phyloP scores from a whole-genome alignment of 2,888 invertebrate species.

The Danaus chrysippus region DNA sequence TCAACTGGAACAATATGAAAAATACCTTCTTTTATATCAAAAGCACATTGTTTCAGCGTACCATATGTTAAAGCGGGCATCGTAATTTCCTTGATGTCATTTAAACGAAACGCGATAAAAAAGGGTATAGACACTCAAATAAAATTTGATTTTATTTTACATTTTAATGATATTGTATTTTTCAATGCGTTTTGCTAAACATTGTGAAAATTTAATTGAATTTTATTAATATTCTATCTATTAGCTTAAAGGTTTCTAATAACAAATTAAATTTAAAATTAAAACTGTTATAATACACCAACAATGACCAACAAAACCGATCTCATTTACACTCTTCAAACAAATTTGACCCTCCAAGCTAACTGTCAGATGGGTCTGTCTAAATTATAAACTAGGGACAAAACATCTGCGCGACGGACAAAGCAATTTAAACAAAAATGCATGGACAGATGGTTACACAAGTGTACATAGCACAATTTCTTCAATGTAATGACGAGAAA shows the following conservation, averaged over 20 bases:
- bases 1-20: conserved; percentile 17
- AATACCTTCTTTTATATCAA: conserved; percentile 19
- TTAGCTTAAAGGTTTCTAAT: too few relatives aligned
- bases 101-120: conserved; percentile 9
- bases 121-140: background rate
- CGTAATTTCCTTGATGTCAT: conserved; percentile 15
- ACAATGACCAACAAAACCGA: background rate
- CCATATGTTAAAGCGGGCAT: conserved; percentile 19
- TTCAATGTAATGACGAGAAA: background rate
- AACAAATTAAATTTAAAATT: background rate
- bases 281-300: background rate
- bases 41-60: conserved; percentile 20
- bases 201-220: too few relatives aligned
- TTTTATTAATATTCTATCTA: too few relatives aligned
- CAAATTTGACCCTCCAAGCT: conserved; percentile 31
- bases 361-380: conserved; percentile 38
- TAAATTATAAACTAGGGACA: conserved; percentile 65
- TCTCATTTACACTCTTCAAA: conserved; percentile 2
- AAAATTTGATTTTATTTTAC: too few relatives aligned
- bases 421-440: background rate
- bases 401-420: conserved; percentile 57
- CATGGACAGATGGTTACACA: too few relatives aligned
- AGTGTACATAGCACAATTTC: background rate
- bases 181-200: too few relatives aligned
- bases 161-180: too few relatives aligned